Base-by-base conservation (phyloP, 1,140 invertebrate species). In the Penaeus vannamei region DNA sequence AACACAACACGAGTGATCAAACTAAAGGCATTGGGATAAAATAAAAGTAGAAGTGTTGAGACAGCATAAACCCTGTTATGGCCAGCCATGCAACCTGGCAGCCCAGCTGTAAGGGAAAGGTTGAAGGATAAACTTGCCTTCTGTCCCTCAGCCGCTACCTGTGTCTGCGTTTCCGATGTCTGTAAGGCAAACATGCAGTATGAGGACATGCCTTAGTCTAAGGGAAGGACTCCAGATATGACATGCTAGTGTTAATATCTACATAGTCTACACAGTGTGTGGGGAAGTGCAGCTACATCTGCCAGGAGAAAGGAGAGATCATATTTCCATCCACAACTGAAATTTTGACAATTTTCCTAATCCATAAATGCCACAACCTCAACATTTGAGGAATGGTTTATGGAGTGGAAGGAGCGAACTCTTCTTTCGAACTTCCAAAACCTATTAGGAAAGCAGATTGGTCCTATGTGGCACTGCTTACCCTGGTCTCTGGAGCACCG, bases 171-270 rank as follows among this genome's bases (percentile, higher is more conserved):
- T 82, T 84, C 81, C 84, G 84, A 83, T 59, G 87, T 86, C 84
- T 89, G 84, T 81, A 89, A 80, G 84, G 90, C 90, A 90, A 91
- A 90, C 84, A 89, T 90, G 86, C 84, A 81, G 64, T 79, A 91
- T 89, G 80, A 89, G 84, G 86, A 85, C 86, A 90, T 86, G 90
- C 88, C 85, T 86, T 90, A 90, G 88, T 90, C 88, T 87, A 89
- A 69, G 87, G 86, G 81, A 89, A 84, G 84, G 84, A 87, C 66
- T 89, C 87, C 84, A 84, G 84, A 84, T 86, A 84, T 89, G 62
- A 90, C 82, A 87, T 83, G 87, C 84, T 72, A 81, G 81, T 82
- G 90, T 88, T 85, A 91, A 89, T 88, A 69, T 90, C 88, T 91
- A 89, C 88, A 84, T 89, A 84, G 80, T 89, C 87, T 89, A 89